Evolutionary conservation across 2,888 invertebrate species (phyloP).

Genomic region (Polyommatus icarus): DNA sequence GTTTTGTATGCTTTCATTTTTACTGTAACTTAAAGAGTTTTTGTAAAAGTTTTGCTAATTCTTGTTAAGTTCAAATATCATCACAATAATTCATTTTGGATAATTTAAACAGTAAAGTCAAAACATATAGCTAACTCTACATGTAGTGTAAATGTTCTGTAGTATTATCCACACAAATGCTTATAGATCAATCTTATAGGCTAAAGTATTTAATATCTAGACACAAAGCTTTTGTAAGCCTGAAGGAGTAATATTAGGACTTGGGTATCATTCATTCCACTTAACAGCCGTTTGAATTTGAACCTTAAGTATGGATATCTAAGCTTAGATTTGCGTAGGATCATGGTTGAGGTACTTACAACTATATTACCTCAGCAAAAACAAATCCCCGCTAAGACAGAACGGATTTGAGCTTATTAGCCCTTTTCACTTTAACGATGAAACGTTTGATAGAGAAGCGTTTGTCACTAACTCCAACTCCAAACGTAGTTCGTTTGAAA

Average conservation of each 20-base stretch:
- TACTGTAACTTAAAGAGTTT: too few species aligned
- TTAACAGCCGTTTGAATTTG: not conserved
- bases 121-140: too few species aligned
- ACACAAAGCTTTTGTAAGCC: not conserved
- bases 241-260: not conserved
- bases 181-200: not conserved
- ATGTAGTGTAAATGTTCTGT: too few species aligned
- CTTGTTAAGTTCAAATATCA: too few species aligned
- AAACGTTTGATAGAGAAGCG: not conserved
- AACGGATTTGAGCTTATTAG: conserved; percentile 14
- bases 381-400: conserved; percentile 3
- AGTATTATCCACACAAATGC: not conserved
- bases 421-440: conserved; percentile 8
- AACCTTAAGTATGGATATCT: not conserved
- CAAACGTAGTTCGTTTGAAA: too few species aligned
- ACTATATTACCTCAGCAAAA: conserved; percentile 12
- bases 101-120: too few species aligned
- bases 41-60: too few species aligned
- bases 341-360: not conserved
- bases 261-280: not conserved
- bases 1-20: too few species aligned
- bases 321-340: not conserved
- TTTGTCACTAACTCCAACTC: not conserved
- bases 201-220: not conserved
- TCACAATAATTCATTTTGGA: too few species aligned